Percentiles rank a stretch among this genome's conserved stretches.
phyloP scores from a whole-genome alignment of 2,797 vertebrate species.

The Sus cebifrons region DNA sequence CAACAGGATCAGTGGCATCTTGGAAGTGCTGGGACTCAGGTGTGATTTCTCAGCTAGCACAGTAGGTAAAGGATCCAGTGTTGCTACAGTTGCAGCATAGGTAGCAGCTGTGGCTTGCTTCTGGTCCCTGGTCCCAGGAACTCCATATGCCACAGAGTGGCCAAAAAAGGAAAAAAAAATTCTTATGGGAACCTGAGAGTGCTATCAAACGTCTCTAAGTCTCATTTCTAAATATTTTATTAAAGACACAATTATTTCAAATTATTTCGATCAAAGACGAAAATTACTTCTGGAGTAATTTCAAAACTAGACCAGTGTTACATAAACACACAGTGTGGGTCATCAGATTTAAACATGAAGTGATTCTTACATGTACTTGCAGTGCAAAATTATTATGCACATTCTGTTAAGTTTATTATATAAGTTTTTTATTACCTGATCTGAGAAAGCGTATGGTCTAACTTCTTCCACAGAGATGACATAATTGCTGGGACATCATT shows the following conservation, averaged over 20 bases:
- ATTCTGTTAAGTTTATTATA: conserved; percentile 25
- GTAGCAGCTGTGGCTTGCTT: too few relatives aligned
- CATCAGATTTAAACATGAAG: conserved; percentile 49
- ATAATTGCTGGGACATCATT: conserved; percentile 95
- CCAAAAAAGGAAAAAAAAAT: neutral
- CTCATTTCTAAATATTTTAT: conserved; percentile 46
- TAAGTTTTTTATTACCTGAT: conserved; percentile 93
- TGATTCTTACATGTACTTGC: neutral
- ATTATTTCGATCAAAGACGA: conserved; percentile 60
- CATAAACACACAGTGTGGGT: neutral
- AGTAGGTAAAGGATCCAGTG: too few relatives aligned
- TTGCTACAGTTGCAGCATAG: too few relatives aligned
- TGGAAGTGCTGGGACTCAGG: too few relatives aligned
- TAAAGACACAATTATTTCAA: conserved; percentile 55
- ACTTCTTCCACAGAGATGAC: conserved; percentile 98
- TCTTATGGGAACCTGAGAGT: conserved; percentile 20
- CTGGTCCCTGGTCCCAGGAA: too few relatives aligned
- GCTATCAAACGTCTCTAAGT: neutral
- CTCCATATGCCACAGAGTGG: too few relatives aligned
- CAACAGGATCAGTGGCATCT: too few relatives aligned
- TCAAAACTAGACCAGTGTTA: conserved; percentile 18
- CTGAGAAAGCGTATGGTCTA: conserved; percentile 98
- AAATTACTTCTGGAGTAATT: conserved; percentile 41
- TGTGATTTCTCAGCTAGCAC: too few relatives aligned
- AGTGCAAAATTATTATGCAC: conserved; percentile 38